phyloP scores from a whole-genome alignment of 1,140 invertebrate genomes.

The Drosophila dunni region DNA sequence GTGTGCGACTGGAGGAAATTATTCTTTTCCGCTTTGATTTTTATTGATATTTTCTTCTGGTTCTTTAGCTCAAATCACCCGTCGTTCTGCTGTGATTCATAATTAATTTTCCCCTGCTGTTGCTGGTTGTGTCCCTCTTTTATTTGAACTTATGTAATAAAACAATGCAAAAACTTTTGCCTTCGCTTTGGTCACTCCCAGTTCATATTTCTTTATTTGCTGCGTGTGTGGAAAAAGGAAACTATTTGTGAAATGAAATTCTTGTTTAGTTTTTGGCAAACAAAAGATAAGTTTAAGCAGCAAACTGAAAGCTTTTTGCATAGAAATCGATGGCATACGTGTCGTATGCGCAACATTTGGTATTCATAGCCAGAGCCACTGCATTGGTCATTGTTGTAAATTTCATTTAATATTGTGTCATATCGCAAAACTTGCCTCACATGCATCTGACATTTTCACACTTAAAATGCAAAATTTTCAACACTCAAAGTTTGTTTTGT shows the following conservation, averaged over 20 bases:
- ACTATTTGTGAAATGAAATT: slow-evolving; percentile 28
- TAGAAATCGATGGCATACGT: slow-evolving; percentile 52
- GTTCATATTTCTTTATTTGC: slow-evolving; percentile 28
- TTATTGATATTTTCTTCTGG: slow-evolving; percentile 17
- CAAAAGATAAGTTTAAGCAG: slow-evolving; percentile 53
- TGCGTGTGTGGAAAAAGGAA: background rate
- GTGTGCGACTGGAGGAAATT: slow-evolving; percentile 36
- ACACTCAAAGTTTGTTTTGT: slow-evolving; percentile 47
- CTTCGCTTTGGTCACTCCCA: slow-evolving; percentile 5
- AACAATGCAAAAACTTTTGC: slow-evolving; percentile 6
- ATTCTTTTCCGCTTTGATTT: slow-evolving; percentile 64
- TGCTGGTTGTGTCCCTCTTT: background rate
- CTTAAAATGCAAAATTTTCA: slow-evolving; percentile 69
- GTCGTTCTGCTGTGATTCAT: slow-evolving; percentile 69
- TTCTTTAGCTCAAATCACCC: slow-evolving; percentile 20
- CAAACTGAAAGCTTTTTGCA: slow-evolving; percentile 45
- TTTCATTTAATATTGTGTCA: slow-evolving; percentile 66
- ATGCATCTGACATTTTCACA: slow-evolving; percentile 81
- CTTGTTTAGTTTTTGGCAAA: slow-evolving; percentile 38
- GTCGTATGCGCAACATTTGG: slow-evolving; percentile 71
- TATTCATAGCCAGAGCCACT: slow-evolving; percentile 50
- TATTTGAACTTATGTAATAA: slow-evolving; percentile 18
- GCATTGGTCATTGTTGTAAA: slow-evolving; percentile 60
- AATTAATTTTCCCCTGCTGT: slow-evolving; percentile 56
- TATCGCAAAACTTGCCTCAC: slow-evolving; percentile 56